phyloP scores from a whole-genome alignment of 2,797 vertebrate genomes.

The Megalops cyprinoides region DNA sequence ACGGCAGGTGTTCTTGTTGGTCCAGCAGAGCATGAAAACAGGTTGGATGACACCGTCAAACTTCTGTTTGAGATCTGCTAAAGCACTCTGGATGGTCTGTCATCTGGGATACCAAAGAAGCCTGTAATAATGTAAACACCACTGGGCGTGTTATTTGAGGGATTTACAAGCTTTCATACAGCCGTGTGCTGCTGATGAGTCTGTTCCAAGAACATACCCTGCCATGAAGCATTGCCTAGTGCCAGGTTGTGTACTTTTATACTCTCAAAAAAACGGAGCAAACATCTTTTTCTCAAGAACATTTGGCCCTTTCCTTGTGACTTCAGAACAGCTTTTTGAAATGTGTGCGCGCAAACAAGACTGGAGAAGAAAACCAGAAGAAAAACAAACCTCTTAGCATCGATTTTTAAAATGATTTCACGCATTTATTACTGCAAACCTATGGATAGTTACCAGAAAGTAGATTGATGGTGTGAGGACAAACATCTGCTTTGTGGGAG shows the following conservation, averaged over 20 bases:
- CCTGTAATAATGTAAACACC: background rate
- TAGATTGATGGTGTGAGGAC: background rate
- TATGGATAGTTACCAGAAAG: background rate
- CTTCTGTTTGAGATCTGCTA: too few species aligned
- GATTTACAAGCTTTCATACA: background rate
- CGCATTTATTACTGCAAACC: background rate
- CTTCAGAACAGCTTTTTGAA: background rate
- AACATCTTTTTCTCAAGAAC: background rate
- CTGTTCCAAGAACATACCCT: background rate
- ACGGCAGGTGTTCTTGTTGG: too few species aligned
- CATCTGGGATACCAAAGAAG: too few species aligned
- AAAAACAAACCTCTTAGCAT: background rate
- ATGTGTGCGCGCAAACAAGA: background rate
- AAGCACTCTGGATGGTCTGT: too few species aligned
- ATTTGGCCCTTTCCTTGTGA: background rate
- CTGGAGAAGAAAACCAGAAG: background rate
- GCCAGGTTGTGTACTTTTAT: background rate
- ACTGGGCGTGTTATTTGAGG: background rate
- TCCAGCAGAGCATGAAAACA: too few species aligned
- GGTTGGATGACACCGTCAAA: too few species aligned
- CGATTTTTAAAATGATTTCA: background rate
- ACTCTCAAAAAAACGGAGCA: background rate
- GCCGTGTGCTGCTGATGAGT: background rate
- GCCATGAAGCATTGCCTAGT: background rate
- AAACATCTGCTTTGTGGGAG: conserved; percentile 1